Evolutionary conservation across 2,888 invertebrate genomes (phyloP).

Genomic region (Clistopyga incitator): DNA sequence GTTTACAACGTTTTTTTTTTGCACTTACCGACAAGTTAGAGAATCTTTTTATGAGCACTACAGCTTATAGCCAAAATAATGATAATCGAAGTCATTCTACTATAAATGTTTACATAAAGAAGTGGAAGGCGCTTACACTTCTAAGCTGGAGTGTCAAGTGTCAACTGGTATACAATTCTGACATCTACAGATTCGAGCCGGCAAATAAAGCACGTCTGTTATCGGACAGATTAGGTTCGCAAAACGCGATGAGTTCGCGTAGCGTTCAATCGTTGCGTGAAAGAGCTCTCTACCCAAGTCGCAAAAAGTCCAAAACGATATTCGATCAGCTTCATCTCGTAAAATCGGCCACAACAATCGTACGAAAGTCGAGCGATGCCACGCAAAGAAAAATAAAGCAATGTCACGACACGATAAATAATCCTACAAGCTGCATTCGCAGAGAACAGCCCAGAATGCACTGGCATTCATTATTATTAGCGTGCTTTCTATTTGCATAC

Average conservation of each 20-base stretch:
- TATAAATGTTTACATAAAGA: too few species aligned
- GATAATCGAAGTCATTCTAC: too few species aligned
- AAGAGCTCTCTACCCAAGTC: not conserved
- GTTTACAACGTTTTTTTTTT: too few species aligned
- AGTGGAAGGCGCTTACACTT: too few species aligned
- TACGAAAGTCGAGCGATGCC: not conserved
- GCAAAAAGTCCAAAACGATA: not conserved
- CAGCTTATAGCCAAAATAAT: too few species aligned
- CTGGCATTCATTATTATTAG: conserved; percentile 76
- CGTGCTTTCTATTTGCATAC: conserved; percentile 76
- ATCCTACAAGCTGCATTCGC: conserved; percentile 61
- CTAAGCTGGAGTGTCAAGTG: not conserved
- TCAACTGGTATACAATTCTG: not conserved
- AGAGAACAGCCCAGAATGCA: conserved; percentile 73
- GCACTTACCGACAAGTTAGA: too few species aligned
- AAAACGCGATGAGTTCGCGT: not conserved
- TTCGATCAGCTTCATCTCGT: not conserved
- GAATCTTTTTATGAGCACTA: too few species aligned
- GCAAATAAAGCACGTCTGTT: not conserved
- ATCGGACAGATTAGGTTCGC: not conserved
- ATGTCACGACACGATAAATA: conserved; percentile 33
- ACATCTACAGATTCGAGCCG: not conserved
- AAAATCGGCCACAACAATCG: not conserved
- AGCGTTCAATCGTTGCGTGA: conserved; percentile 5
- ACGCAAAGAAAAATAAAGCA: not conserved